Conservation (phyloP, 2,888 invertebrate species). For the Andrena trimmerana region DNA sequence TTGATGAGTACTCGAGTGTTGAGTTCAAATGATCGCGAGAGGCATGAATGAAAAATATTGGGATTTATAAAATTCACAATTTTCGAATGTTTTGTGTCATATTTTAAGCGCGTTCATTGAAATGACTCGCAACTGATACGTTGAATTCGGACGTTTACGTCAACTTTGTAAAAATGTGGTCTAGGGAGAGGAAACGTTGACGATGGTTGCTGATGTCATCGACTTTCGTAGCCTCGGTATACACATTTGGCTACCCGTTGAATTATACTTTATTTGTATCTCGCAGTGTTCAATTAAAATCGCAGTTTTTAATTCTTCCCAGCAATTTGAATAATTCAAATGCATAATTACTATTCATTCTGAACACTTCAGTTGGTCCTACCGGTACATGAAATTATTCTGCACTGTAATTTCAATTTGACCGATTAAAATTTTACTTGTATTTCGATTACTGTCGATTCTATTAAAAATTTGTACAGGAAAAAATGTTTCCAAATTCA, state of each 20-base stretch:
- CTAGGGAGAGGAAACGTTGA: slow-evolving; percentile 33
- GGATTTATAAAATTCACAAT: neutral
- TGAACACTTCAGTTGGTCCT: too few species aligned
- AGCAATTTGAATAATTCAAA: neutral
- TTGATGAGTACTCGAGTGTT: too few species aligned
- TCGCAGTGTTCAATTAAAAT: neutral
- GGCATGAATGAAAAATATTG: too few species aligned
- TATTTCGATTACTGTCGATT: too few species aligned
- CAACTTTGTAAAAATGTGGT: slow-evolving; percentile 40
- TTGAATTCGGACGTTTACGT: slow-evolving; percentile 31
- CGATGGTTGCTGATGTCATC: slow-evolving; percentile 71
- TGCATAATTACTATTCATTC: neutral
- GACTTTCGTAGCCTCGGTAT: slow-evolving; percentile 47
- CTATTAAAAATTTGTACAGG: too few species aligned
- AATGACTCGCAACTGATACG: neutral
- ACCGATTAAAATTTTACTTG: too few species aligned
- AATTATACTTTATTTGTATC: slow-evolving; percentile 1
- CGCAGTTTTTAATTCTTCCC: neutral
- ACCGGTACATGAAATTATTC: too few species aligned
- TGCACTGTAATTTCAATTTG: too few species aligned
- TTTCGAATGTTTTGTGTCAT: neutral
- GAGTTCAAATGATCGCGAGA: too few species aligned
- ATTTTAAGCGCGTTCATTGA: neutral
- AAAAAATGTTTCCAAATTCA: too few species aligned
- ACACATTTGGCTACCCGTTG: slow-evolving; percentile 23